Percentiles rank a stretch among this genome's conserved stretches.
Conservation (phyloP, 2,797 vertebrate species). For the Gallirallus australis region DNA sequence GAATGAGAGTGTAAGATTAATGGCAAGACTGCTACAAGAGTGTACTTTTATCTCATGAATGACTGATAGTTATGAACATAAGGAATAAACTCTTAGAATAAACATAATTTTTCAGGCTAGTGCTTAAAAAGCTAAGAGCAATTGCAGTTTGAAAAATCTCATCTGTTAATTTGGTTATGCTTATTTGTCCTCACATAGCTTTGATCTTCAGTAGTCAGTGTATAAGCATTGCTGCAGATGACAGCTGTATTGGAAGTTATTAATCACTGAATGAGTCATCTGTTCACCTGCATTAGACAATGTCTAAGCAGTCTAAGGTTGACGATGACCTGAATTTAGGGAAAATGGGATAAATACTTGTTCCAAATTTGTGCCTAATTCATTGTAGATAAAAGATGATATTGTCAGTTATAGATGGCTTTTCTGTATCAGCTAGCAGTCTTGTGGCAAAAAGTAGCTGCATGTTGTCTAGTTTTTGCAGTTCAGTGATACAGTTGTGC, state of each 20-base stretch:
- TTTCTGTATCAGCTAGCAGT: background rate
- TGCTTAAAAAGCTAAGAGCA: background rate
- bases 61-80: background rate
- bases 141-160: background rate
- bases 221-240: background rate
- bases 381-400: background rate
- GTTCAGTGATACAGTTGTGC: background rate
- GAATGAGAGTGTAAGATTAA: background rate
- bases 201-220: background rate
- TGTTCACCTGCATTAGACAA: background rate
- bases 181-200: background rate
- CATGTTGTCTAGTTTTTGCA: background rate
- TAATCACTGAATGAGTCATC: conserved; percentile 46
- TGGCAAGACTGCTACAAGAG: background rate
- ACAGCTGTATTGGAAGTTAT: background rate
- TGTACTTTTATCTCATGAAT: background rate
- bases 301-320: background rate
- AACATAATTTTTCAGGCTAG: background rate
- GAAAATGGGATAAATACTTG: background rate
- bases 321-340: background rate
- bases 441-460: background rate
- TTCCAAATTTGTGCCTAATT: background rate
- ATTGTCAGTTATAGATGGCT: background rate
- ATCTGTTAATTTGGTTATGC: background rate
- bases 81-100: background rate